Evolutionary conservation across 2,888 invertebrate genomes (phyloP).

Genomic region (Apomyelois bistriatella): DNA sequence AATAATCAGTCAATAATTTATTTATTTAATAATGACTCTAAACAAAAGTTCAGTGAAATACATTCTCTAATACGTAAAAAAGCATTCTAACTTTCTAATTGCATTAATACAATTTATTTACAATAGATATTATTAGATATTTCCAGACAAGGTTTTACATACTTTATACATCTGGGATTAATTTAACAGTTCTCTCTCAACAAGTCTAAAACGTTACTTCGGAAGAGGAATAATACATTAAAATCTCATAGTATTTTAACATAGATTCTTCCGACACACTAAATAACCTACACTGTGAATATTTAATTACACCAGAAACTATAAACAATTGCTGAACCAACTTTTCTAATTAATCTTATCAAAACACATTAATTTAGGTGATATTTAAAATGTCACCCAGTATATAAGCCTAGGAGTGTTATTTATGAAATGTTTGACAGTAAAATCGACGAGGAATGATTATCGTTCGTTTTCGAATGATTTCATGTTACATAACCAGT

Average conservation of each 20-base stretch:
- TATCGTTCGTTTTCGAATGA: too few species aligned
- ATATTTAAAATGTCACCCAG: too few species aligned
- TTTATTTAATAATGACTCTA: conserved; percentile 48
- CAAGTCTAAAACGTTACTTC: not conserved
- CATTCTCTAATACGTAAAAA: conserved; percentile 47
- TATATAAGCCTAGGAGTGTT: too few species aligned
- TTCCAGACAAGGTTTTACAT: conserved; percentile 14
- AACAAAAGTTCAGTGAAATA: conserved; percentile 46
- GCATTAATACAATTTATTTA: conserved; percentile 51
- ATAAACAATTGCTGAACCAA: too few species aligned
- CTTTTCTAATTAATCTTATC: too few species aligned
- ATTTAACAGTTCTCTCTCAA: conserved; percentile 1
- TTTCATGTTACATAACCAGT: too few species aligned
- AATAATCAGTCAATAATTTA: conserved; percentile 66
- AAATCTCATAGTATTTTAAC: not conserved
- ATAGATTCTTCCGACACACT: not conserved
- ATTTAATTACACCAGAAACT: too few species aligned
- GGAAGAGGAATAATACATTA: not conserved
- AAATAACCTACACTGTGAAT: too few species aligned
- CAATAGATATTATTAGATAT: conserved; percentile 32
- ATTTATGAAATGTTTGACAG: too few species aligned
- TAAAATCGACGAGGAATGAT: too few species aligned
- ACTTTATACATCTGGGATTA: conserved; percentile 2
- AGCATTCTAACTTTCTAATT: conserved; percentile 58
- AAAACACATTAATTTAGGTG: too few species aligned